Conservation (phyloP, 2,888 invertebrate species). For the Noctuana brunneofusca region DNA sequence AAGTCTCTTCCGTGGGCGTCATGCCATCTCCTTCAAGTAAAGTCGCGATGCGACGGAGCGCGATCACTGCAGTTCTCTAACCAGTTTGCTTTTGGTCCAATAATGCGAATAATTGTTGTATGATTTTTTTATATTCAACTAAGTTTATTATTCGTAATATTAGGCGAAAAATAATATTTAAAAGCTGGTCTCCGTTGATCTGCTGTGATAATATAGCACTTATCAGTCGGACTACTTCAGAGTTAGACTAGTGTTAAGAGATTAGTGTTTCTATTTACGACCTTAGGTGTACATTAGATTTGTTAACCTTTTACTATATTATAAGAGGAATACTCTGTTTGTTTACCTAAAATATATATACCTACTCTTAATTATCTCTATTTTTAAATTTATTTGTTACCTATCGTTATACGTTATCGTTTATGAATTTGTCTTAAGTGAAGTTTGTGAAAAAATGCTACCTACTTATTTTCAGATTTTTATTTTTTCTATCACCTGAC, state of each 20-base stretch:
- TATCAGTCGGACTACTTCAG: slow-evolving; percentile 76
- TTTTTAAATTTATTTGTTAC: slow-evolving; percentile 69
- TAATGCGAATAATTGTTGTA: neutral
- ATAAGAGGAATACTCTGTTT: slow-evolving; percentile 70
- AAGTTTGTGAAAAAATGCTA: slow-evolving; percentile 81
- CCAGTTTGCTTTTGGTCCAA: slow-evolving; percentile 26
- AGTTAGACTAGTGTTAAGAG: slow-evolving; percentile 76
- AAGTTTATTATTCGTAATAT: neutral
- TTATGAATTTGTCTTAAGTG: slow-evolving; percentile 69
- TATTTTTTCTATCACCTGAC: slow-evolving; percentile 80
- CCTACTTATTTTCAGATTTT: slow-evolving; percentile 82
- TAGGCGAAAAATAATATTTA: slow-evolving; percentile 12
- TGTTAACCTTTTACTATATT: slow-evolving; percentile 77
- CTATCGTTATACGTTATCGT: slow-evolving; percentile 69
- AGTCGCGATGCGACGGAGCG: slow-evolving; percentile 42
- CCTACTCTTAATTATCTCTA: slow-evolving; percentile 52
- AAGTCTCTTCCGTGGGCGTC: slow-evolving; percentile 10
- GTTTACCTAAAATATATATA: slow-evolving; percentile 70
- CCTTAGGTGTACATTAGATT: slow-evolving; percentile 68
- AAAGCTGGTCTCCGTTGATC: slow-evolving; percentile 66
- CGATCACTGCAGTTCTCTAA: slow-evolving; percentile 16
- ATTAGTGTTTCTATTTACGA: slow-evolving; percentile 76
- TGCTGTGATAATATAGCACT: slow-evolving; percentile 81
- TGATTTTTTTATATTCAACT: neutral
- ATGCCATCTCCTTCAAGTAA: slow-evolving; percentile 28